phyloP scores from a whole-genome alignment of 1,140 invertebrate genomes.

The Oncopeltus fasciatus region DNA sequence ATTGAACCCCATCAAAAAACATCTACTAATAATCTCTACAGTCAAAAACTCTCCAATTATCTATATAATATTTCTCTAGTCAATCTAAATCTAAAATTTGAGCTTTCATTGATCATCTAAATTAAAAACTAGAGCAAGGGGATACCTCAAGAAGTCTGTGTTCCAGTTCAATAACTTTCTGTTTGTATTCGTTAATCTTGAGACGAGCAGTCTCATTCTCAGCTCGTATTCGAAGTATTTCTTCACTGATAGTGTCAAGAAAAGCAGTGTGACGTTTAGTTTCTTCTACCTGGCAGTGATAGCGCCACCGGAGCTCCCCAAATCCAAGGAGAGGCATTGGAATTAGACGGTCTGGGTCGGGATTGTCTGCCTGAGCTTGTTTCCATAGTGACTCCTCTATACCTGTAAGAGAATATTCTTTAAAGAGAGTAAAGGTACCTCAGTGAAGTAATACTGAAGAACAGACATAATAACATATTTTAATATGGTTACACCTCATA shows the following conservation, averaged over 20 bases:
- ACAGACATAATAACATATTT: no score
- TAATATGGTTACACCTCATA: no score
- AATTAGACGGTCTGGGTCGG: slow-evolving; percentile 72
- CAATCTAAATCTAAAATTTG: no score
- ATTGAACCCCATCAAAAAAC: no score
- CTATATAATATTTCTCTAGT: no score
- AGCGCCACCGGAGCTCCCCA: slow-evolving; percentile 61
- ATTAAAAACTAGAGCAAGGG: no score
- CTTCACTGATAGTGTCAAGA: slow-evolving; percentile 56
- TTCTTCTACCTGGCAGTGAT: slow-evolving; percentile 69
- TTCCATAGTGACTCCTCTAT: slow-evolving; percentile 69
- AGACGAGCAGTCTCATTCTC: slow-evolving; percentile 54
- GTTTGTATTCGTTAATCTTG: slow-evolving; percentile 56
- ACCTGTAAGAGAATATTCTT: slow-evolving; percentile 38
- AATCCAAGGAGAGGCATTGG: slow-evolving; percentile 89
- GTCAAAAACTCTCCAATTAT: no score
- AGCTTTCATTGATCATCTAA: no score
- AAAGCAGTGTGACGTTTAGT: slow-evolving; percentile 61
- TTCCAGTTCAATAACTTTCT: slow-evolving; percentile 56
- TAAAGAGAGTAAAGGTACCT: no score
- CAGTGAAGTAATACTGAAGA: no score
- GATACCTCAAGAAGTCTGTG: slow-evolving; percentile 59
- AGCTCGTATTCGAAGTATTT: slow-evolving; percentile 57
- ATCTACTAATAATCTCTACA: no score
- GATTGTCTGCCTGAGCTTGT: slow-evolving; percentile 86